Conservation (phyloP, 2,113 vertebrate genomes). For the Meleagris gallopavo region DNA sequence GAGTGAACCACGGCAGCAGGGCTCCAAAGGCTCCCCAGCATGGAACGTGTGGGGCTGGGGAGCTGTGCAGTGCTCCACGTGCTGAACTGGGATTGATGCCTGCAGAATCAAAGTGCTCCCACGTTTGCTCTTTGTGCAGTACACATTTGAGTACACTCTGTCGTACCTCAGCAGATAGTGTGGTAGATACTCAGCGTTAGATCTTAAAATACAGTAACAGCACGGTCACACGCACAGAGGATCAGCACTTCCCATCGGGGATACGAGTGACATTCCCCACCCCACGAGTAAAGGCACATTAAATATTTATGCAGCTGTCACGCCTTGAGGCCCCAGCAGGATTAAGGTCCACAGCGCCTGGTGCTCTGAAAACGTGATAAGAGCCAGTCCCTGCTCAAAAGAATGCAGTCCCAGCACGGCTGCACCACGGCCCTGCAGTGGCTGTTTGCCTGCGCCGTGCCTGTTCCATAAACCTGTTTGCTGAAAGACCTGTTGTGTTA, state of each 20-base stretch:
- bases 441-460: neutral
- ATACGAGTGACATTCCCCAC: neutral
- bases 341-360: neutral
- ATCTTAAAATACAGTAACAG: neutral
- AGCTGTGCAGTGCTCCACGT: neutral
- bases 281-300: slow-evolving; percentile 30
- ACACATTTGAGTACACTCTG: neutral
- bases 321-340: slow-evolving; percentile 6
- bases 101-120: neutral
- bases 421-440: neutral
- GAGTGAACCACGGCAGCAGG: neutral
- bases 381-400: neutral
- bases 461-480: neutral
- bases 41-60: neutral
- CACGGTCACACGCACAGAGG: neutral
- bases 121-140: neutral
- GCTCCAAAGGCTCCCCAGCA: too few relatives aligned
- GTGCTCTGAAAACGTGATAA: neutral
- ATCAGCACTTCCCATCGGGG: slow-evolving; percentile 7
- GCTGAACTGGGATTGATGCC: neutral
- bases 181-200: neutral
- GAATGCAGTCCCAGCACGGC: neutral
- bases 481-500: neutral
- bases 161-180: neutral
- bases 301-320: slow-evolving; percentile 51